Conservation (phyloP, 1,140 invertebrate species). For the Platorchestia sp. region DNA sequence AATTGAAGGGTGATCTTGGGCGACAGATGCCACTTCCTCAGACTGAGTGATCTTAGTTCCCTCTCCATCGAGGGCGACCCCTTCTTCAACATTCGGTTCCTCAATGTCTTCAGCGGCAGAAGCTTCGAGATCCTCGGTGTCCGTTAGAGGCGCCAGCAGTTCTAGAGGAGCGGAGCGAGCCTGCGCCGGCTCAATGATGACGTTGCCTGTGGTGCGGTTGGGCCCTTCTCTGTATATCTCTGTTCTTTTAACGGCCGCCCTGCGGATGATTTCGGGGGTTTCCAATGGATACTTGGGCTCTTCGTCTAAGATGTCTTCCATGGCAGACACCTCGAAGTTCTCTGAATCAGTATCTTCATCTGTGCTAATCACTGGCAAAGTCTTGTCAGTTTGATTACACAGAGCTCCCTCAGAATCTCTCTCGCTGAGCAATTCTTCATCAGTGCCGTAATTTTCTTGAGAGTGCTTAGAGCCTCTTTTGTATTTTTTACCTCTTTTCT, state of each 20-base stretch:
- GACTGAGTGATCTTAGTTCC: slow-evolving; percentile 61
- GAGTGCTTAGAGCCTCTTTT: slow-evolving; percentile 57
- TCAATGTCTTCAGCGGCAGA: slow-evolving; percentile 73
- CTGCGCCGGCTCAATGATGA: slow-evolving; percentile 19
- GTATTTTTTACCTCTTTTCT: slow-evolving; percentile 58
- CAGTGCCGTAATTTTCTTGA: slow-evolving; percentile 58
- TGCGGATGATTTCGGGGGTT: slow-evolving; percentile 63
- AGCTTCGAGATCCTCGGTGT: slow-evolving; percentile 74
- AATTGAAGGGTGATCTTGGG: slow-evolving; percentile 48
- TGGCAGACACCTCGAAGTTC: slow-evolving; percentile 63
- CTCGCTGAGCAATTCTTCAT: slow-evolving; percentile 63
- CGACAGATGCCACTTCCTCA: slow-evolving; percentile 57
- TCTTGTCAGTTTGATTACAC: slow-evolving; percentile 4
- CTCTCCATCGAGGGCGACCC: slow-evolving; percentile 57
- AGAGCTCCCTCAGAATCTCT: slow-evolving; percentile 44
- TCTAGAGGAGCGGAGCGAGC: neutral
- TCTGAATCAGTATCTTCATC: slow-evolving; percentile 63
- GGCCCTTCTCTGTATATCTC: slow-evolving; percentile 62
- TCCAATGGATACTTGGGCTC: slow-evolving; percentile 46
- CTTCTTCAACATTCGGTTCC: slow-evolving; percentile 47
- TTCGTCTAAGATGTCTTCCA: slow-evolving; percentile 59
- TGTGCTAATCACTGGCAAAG: slow-evolving; percentile 45
- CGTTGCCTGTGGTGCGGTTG: slow-evolving; percentile 58
- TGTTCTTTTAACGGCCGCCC: slow-evolving; percentile 61
- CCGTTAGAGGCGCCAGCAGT: slow-evolving; percentile 69